Conservation (phyloP, 2,113 vertebrate genomes). For the Phrynosoma blainvillii region DNA sequence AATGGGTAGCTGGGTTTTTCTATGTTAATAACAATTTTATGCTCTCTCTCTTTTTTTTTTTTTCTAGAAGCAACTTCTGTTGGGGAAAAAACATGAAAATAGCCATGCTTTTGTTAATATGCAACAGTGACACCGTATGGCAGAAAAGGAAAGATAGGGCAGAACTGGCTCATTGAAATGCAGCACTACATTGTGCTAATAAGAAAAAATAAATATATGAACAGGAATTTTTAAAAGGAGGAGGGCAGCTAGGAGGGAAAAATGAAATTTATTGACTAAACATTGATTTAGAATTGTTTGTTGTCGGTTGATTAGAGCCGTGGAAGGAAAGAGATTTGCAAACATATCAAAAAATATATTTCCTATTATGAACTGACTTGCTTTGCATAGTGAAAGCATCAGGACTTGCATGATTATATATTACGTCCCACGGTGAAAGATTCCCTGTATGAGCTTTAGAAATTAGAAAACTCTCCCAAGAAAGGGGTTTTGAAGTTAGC, state of each 20-base stretch:
- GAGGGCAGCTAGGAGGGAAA: not conserved
- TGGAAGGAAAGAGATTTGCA: not conserved
- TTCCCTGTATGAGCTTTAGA: no score
- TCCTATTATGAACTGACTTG: not conserved
- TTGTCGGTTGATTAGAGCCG: not conserved
- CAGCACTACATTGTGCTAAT: not conserved
- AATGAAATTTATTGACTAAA: not conserved
- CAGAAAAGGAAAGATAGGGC: not conserved
- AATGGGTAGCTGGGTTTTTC: not conserved
- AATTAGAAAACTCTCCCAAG: no score
- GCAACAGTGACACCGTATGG: slow-evolving; percentile 37
- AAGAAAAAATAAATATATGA: not conserved
- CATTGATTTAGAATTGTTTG: not conserved
- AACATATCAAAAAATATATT: not conserved
- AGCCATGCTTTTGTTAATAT: not conserved
- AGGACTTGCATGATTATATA: no score
- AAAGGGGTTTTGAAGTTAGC: no score
- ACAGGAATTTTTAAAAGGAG: not conserved
- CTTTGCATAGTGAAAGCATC: not conserved
- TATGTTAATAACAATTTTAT: not conserved
- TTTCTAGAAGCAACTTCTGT: not conserved
- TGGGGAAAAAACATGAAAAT: not conserved
- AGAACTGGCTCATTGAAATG: not conserved
- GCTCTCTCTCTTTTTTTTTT: not conserved
- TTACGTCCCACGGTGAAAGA: no score